phyloP scores from a whole-genome alignment of 2,113 vertebrate genomes.

The Pantherophis guttatus region DNA sequence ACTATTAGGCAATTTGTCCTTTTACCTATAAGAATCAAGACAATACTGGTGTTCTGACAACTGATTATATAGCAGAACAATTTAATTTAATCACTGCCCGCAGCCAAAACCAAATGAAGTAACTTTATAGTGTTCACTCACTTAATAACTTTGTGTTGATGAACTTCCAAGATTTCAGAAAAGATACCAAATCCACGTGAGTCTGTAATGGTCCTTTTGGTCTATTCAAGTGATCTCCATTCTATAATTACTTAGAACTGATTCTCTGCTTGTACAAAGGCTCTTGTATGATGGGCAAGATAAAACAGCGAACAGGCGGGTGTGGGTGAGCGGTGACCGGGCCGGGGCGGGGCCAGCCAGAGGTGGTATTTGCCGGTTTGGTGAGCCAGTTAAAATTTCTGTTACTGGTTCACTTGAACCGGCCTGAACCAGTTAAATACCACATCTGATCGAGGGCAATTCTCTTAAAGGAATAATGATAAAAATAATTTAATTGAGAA shows the following conservation, averaged over 20 bases:
- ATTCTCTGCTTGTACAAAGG: neutral
- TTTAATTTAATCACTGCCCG: neutral
- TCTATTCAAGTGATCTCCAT: neutral
- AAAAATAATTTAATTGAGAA: neutral
- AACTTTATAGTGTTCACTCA: neutral
- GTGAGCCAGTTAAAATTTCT: too few species aligned
- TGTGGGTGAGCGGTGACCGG: too few species aligned
- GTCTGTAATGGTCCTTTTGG: neutral
- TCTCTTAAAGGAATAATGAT: neutral
- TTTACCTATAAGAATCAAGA: conserved; percentile 48
- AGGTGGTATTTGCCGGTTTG: too few species aligned
- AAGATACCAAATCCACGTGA: neutral
- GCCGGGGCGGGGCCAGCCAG: too few species aligned
- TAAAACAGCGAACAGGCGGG: neutral
- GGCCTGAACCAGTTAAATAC: too few species aligned
- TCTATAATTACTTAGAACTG: neutral
- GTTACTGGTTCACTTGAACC: too few species aligned
- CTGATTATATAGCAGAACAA: conserved; percentile 46
- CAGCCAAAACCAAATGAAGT: neutral
- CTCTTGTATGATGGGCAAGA: neutral
- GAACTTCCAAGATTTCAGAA: neutral
- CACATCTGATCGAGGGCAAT: neutral
- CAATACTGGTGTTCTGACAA: conserved; percentile 39
- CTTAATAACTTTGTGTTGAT: neutral
- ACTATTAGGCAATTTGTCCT: conserved; percentile 55